These are phyloP conservation scores for Crypturellus undulatus DNA, from an alignment of 2,113 vertebrate species.

Conservation along the genomic window DNA sequence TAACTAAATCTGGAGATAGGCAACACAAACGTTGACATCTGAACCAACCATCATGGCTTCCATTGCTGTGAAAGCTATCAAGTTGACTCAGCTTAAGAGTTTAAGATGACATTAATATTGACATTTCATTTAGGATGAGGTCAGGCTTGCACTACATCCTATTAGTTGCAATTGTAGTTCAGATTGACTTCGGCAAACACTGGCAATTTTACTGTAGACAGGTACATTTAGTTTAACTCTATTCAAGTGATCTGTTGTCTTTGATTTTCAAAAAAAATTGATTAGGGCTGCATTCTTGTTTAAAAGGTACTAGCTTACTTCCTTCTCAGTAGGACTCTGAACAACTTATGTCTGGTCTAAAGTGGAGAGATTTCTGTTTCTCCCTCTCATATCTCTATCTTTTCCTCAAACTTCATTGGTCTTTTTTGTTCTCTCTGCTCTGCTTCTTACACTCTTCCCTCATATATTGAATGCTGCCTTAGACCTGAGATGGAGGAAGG, in stretches of 20 bases:
- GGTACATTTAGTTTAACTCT: background rate
- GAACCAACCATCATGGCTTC: background rate
- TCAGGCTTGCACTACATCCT: background rate
- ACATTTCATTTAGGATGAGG: background rate
- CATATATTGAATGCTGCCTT: background rate
- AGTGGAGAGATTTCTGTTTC: background rate
- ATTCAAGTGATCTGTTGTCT: background rate
- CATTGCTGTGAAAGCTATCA: background rate
- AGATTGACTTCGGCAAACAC: fast-evolving
- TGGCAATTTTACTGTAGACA: background rate
- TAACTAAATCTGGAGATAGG: background rate
- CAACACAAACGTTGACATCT: background rate
- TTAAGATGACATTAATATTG: background rate
- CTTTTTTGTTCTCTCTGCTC: background rate
- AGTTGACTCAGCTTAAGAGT: background rate
- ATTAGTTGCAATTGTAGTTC: background rate
- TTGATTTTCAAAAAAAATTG: background rate
- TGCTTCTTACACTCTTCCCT: background rate
- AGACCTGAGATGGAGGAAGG: background rate
- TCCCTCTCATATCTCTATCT: background rate
- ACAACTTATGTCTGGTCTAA: background rate
- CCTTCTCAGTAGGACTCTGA: background rate
- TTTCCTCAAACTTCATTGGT: background rate
- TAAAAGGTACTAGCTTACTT: background rate
- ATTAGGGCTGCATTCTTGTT: background rate